Conservation (phyloP, 2,888 invertebrate species). For the Charanyca ferruginea region DNA sequence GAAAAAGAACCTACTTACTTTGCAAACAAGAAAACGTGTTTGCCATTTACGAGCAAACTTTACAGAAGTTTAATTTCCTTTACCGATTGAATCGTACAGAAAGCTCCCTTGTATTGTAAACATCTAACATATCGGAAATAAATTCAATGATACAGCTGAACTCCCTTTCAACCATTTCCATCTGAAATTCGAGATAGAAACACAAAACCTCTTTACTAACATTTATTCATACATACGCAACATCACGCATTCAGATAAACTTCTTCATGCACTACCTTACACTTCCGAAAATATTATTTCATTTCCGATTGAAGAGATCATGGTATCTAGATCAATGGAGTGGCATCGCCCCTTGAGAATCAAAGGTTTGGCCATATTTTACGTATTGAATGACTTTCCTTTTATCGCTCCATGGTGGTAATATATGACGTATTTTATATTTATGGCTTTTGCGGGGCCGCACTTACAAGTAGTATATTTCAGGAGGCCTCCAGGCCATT, state of each 20-base stretch:
- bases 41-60: slow-evolving; percentile 16
- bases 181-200: slow-evolving; percentile 9
- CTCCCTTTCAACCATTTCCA: slow-evolving; percentile 8
- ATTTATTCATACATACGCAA: not conserved
- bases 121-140: slow-evolving; percentile 14
- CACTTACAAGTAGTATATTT: not conserved
- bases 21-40: not conserved
- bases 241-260: not conserved
- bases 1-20: not conserved
- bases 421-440: not conserved
- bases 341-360: not conserved
- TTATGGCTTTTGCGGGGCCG: not conserved
- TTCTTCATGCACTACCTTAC: not conserved
- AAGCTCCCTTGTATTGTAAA: not conserved
- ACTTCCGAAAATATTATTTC: slow-evolving; percentile 12
- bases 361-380: slow-evolving; percentile 11
- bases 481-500: not conserved
- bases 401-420: slow-evolving; percentile 18
- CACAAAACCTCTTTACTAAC: not conserved
- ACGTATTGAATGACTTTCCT: slow-evolving; percentile 13
- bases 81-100: slow-evolving; percentile 6
- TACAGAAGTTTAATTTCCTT: not conserved
- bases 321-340: slow-evolving; percentile 4
- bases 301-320: not conserved
- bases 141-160: slow-evolving; percentile 17